phyloP scores from a whole-genome alignment of 1,140 invertebrate species.

The Meteorus sp. region DNA sequence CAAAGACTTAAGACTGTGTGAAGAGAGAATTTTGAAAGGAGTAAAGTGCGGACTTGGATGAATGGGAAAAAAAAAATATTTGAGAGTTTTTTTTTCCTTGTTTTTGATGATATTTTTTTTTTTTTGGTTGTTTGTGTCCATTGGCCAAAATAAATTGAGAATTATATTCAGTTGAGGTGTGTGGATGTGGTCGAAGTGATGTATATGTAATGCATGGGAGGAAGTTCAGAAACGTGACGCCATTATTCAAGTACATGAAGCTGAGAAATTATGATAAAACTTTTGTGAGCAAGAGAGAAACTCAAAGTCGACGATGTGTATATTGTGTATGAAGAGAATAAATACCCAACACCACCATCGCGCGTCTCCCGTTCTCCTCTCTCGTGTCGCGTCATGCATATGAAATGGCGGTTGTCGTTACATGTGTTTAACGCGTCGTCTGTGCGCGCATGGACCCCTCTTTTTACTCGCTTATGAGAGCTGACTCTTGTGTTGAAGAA shows the following conservation, averaged over 20 bases:
- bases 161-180: background rate
- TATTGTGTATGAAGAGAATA: too few species aligned
- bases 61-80: too few species aligned
- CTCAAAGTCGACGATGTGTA: too few species aligned
- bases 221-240: slow-evolving; percentile 31
- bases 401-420: slow-evolving; percentile 30
- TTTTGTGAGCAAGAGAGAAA: slow-evolving; percentile 13
- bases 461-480: too few species aligned
- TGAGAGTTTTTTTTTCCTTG: too few species aligned
- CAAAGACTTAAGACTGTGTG: too few species aligned
- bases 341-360: background rate
- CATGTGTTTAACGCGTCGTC: slow-evolving; percentile 29
- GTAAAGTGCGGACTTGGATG: too few species aligned
- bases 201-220: slow-evolving; percentile 20
- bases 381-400: slow-evolving; percentile 27
- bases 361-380: background rate
- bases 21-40: too few species aligned
- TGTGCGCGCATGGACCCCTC: slow-evolving; percentile 4
- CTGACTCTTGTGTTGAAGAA: too few species aligned
- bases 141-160: too few species aligned
- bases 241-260: slow-evolving; percentile 24
- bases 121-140: too few species aligned
- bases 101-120: background rate
- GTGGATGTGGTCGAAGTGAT: too few species aligned
- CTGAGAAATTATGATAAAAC: slow-evolving; percentile 24